Evolutionary conservation across 2,113 vertebrate genomes (phyloP).

Genomic region (Myotis lucifugus): DNA sequence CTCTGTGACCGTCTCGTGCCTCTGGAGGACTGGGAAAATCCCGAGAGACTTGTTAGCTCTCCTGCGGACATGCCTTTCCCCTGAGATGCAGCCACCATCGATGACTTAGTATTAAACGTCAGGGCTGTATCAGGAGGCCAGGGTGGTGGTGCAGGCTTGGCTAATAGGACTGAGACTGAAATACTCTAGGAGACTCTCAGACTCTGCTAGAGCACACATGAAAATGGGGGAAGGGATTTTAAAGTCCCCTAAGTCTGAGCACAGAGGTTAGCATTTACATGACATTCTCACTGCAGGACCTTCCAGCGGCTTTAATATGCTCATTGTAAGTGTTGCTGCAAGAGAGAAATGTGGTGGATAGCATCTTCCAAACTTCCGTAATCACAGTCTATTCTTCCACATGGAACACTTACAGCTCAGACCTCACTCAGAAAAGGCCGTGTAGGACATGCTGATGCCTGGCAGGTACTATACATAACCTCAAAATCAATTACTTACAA

Average conservation of each 20-base stretch:
- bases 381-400: neutral
- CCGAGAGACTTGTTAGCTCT: neutral
- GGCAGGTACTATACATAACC: neutral
- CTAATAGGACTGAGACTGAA: neutral
- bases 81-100: neutral
- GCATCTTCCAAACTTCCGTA: neutral
- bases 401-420: neutral
- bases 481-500: neutral
- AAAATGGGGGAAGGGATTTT: neutral
- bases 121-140: neutral
- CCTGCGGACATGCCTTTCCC: neutral
- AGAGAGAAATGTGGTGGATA: neutral
- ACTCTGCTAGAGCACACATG: neutral
- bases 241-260: neutral
- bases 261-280: neutral
- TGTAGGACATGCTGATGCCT: rapidly evolving
- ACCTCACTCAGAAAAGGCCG: neutral
- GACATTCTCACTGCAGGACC: neutral
- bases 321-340: neutral
- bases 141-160: neutral
- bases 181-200: neutral
- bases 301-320: neutral
- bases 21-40: neutral
- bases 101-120: neutral
- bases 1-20: neutral